Conservation (phyloP, 2,888 invertebrate genomes). For the Campoletis raptor region DNA sequence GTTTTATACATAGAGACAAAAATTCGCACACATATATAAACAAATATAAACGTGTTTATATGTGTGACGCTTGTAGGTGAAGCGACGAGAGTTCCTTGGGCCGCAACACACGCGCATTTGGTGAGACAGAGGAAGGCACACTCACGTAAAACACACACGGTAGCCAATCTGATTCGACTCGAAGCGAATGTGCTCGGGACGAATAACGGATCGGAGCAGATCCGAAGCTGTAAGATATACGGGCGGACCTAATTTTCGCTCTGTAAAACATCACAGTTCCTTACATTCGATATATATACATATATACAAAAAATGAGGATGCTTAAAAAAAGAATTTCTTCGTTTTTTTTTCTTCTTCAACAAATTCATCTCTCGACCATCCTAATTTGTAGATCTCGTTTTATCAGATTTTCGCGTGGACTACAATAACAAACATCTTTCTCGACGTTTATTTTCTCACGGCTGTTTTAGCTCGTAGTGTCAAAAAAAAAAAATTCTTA, state of each 20-base stretch:
- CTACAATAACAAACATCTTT: slow-evolving; percentile 7
- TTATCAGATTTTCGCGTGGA: background rate
- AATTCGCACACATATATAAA: background rate
- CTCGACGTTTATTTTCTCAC: background rate
- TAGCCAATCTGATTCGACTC: slow-evolving; percentile 51
- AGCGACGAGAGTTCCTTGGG: background rate
- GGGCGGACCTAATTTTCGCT: slow-evolving; percentile 49
- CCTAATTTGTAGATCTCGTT: slow-evolving; percentile 1
- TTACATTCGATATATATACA: background rate
- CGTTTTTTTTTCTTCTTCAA: too few species aligned
- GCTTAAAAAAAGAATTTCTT: background rate
- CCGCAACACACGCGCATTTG: background rate
- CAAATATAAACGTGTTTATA: background rate
- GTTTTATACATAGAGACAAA: background rate
- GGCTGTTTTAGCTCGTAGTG: background rate
- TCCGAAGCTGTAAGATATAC: slow-evolving; percentile 27
- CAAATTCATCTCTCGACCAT: background rate
- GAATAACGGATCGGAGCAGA: slow-evolving; percentile 47
- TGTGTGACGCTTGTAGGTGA: background rate
- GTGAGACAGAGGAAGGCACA: slow-evolving; percentile 14
- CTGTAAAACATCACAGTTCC: slow-evolving; percentile 31
- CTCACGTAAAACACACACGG: slow-evolving; percentile 17
- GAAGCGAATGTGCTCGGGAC: slow-evolving; percentile 33
- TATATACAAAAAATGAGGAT: background rate
- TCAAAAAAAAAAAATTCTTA: background rate